Evolutionary conservation across 2,888 invertebrate genomes (phyloP).

Genomic region (Capitulum mitella): DNA sequence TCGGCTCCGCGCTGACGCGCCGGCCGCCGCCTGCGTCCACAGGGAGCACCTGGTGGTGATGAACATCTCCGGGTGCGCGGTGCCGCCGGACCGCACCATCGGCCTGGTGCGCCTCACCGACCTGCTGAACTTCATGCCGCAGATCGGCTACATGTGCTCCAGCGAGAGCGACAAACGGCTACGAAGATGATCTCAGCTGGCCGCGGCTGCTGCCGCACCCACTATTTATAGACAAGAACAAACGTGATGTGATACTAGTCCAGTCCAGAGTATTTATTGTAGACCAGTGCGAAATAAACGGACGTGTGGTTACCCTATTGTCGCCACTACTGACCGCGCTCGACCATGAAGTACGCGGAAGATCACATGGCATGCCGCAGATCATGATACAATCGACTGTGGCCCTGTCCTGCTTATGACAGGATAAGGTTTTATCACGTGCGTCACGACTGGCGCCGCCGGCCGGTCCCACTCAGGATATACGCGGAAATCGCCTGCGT

Average conservation of each 20-base stretch:
- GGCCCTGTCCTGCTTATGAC: no score
- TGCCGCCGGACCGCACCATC: conserved; percentile 50
- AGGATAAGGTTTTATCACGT: no score
- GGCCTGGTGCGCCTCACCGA: conserved; percentile 74
- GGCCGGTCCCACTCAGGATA: no score
- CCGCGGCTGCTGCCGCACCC: not conserved
- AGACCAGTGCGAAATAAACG: not conserved
- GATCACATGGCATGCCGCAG: no score
- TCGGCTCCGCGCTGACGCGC: not conserved
- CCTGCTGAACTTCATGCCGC: conserved; percentile 76
- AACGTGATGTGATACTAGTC: conserved; percentile 1
- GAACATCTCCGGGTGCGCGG: conserved; percentile 46
- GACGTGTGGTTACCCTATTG: no score
- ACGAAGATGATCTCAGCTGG: not conserved
- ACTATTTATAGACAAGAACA: not conserved
- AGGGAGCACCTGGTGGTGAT: conserved; percentile 67
- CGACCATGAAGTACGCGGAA: no score
- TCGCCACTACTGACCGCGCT: no score
- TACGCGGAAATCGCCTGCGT: no score
- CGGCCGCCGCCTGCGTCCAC: conserved; percentile 45
- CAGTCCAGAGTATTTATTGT: not conserved
- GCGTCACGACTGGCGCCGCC: no score
- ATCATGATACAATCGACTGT: no score
- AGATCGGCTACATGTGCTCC: conserved; percentile 75
- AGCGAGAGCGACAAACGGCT: conserved; percentile 39